Evolutionary conservation across 2,113 vertebrate genomes (phyloP).

Genomic region (Castor canadensis): DNA sequence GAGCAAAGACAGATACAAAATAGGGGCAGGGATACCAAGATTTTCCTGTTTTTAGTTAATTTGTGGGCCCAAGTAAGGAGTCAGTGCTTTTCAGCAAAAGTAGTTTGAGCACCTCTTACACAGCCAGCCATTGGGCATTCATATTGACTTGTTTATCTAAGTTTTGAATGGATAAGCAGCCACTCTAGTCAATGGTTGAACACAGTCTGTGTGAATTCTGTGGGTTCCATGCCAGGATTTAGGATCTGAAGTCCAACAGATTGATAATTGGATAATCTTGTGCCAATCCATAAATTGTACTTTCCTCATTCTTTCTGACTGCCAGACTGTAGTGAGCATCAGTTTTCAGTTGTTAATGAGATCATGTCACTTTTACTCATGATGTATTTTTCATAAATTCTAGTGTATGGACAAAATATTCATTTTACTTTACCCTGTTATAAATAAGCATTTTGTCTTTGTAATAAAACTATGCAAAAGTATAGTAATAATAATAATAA

Average conservation of each 20-base stretch:
- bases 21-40: no score
- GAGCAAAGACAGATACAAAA: no score
- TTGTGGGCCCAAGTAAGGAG: no score
- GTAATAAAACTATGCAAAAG: neutral
- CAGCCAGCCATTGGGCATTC: neutral
- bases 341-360: neutral
- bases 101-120: no score
- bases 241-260: no score
- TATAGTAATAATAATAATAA: neutral
- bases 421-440: neutral
- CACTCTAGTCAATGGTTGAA: neutral
- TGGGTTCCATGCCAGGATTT: neutral
- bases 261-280: rapidly evolving
- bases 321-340: neutral
- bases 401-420: neutral
- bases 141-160: neutral
- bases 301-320: neutral
- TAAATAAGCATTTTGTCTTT: neutral
- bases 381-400: neutral
- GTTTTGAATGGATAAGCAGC: neutral
- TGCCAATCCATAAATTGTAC: neutral
- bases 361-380: neutral
- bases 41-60: no score
- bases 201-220: neutral
- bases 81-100: no score